Evolutionary conservation across 2,113 vertebrate species (phyloP), one percentile per base, ranked within the genome.

Genomic region (Saguinus imperator): DNA sequence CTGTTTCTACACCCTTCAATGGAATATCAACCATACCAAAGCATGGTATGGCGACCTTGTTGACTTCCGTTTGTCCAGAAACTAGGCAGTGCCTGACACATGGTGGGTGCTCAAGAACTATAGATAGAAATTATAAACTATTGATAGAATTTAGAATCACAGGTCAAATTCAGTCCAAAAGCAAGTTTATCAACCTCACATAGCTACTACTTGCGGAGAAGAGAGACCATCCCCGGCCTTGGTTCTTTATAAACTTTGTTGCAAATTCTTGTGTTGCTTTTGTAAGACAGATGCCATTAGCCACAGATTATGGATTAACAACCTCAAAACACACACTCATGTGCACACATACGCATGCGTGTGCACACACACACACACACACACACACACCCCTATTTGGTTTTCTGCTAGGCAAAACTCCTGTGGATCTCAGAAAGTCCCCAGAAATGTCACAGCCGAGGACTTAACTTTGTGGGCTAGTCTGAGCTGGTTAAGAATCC

Each of bases 401-500:
- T 55, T 25, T 81, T 35, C 32, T 89, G 35, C 40, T 21, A 52
- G 32, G 37, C 55, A 75, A 73, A 32, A 21, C 0, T 9, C 11
- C 43, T 8, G 5, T 23, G 43, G 25, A 9, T 14, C 61, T 97
- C 97, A 96, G 94, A 86, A 95, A 89, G 85, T 95, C 91, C 90
- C 27, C 79, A 91, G 81, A 96, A 95, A 96, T 88, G 64, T 91
- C 92, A 77, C 35, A 87, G 85, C 92, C 93, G 87, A 97, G 94
- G 87, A 70, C 68, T 91, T 88, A 96, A 96, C 91, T 97, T 82
- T 94, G 86, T 79, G 84, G 12, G 81, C 95, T 95, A 94, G 96
- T 88, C 79, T 77, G 50, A 91, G 73, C 87, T 93, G 97, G 77
- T 82, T 55, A 92, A 97, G 94, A 64, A 95, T 35, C 79, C 88